phyloP scores from a whole-genome alignment of 2,797 vertebrate species.

The Poeciliopsis gracilis region DNA sequence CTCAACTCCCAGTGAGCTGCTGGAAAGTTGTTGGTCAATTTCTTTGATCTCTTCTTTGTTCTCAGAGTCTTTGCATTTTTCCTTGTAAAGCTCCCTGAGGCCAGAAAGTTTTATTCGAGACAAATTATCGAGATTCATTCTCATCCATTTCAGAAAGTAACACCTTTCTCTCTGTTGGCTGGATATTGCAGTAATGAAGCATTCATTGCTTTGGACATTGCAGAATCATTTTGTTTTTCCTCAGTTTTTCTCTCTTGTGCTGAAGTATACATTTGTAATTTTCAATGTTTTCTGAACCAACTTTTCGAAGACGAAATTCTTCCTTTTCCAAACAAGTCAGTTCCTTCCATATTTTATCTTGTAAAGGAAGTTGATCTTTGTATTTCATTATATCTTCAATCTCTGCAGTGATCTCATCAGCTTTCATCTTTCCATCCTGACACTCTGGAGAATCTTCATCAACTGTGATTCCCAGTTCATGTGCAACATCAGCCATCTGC shows the following conservation, averaged over 20 bases:
- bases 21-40: slow-evolving; percentile 72
- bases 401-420: slow-evolving; percentile 64
- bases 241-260: slow-evolving; percentile 28
- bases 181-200: too few species aligned
- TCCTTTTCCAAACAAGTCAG: slow-evolving; percentile 79
- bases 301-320: slow-evolving; percentile 67
- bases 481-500: slow-evolving; percentile 67
- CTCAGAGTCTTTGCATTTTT: slow-evolving; percentile 50
- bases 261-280: slow-evolving; percentile 62
- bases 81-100: slow-evolving; percentile 69
- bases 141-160: too few species aligned
- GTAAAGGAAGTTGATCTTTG: slow-evolving; percentile 75
- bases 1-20: slow-evolving; percentile 80
- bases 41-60: slow-evolving; percentile 28
- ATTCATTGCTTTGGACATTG: slow-evolving; percentile 48
- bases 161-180: too few species aligned
- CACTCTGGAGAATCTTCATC: slow-evolving; percentile 78
- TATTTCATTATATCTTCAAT: slow-evolving; percentile 58
- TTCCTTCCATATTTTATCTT: slow-evolving; percentile 78
- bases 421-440: slow-evolving; percentile 65
- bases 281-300: slow-evolving; percentile 58
- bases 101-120: slow-evolving; percentile 57
- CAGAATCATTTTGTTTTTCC: slow-evolving; percentile 66
- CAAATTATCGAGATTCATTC: slow-evolving; percentile 77
- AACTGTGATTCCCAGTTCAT: slow-evolving; percentile 72